Evolutionary conservation across 2,888 invertebrate species (phyloP), one percentile per base, ranked within the genome.

Genomic region (Endomychus coccineus): DNA sequence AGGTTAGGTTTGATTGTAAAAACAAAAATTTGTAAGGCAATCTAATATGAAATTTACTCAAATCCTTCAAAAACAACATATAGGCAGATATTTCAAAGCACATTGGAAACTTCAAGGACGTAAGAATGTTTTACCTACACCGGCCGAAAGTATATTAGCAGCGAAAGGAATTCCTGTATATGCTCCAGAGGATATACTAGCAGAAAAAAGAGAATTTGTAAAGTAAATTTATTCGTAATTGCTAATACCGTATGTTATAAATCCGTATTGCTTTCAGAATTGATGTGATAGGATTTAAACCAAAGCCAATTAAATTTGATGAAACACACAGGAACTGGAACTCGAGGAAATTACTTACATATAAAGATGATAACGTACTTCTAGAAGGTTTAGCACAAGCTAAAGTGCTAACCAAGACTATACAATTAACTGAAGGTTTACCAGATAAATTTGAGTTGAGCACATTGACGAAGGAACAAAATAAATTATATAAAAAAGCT

Each of bases 301-400:
- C 70, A 30, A 48, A 35, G 24, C 59, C 64, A 2, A 36, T 69
- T 16, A 62, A 64, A n/a, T 55, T 70, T 9, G 73, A 81, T 54
- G 52, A 72, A 41, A 72, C 70, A 13, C 78, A 83, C 61, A 80
- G 80, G 2, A 69, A 80, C 35, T 84, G 78, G 71, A 76, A 82
- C 50, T 64, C 73, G 11, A 66, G 63, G 42, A 69, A 72, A 3
- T 78, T 83, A 50, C 70, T 77, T 41, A 67, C 71, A 2, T 75
- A 75, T 40, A 69, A 66, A 36, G 75, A 80, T 48, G 63, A 69
- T 19, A 78, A 76, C 63, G 77, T 83, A 5, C 64, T 86, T 3
- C 54, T 85, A 14, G 77, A 80, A 64, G 91, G 89, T 7, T 54
- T 83, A 33, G 61, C 72, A 2, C 91, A 92, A 68, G 87, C 87